Base-by-base conservation (phyloP, 2,888 invertebrate genomes). In the Lasioglossum villosulum region DNA sequence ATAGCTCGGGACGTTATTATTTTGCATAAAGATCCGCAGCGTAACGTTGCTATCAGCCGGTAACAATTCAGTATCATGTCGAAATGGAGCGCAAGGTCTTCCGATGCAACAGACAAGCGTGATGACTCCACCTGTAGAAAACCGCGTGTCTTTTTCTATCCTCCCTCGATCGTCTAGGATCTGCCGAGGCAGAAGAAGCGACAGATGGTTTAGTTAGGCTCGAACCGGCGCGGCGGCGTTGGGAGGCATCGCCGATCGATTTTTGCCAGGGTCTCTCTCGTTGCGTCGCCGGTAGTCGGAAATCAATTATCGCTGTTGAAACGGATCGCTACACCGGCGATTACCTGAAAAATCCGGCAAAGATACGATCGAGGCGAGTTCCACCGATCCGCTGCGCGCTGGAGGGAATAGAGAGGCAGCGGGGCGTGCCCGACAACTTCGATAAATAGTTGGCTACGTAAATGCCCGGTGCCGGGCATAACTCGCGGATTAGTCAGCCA, bases 401-500 rank as follows among this genome's bases (percentile, higher is more conserved):
- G 76, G n/a, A 27, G 56, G 59, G 71, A 73, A 79, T 30, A 71
- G 10, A 76, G 30, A 68, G 78, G 78, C 71, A 45, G 45, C 59
- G 39, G 59, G 45, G 77, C 30, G 78, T 66, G 75, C 56, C 63
- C 56, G 84, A 82, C 81, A 73, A 78, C 76, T 77, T 68, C 79
- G 86, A 83, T 78, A 82, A 86, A 81, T 83, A 78, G 75, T 68
- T n/a, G 56, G 79, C 71, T 75, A 87, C 77, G 80, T 82, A 80
- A 86, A 86, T 59, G 80, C 70, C 75, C 70, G 75, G 63, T 78
- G 75, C 48, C 87, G 72, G 39, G 74, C 86, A 86, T 87, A 87
- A 86, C 86, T 87, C 73, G 78, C 30, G 78, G 71, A 82, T 87
- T 83, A 87, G 87, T 87, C 87, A 87, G 87, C 86, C 56, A 34